Percentiles rank a stretch among this genome's conserved stretches.
Evolutionary conservation across 1,140 invertebrate genomes (phyloP).

Genomic region (Ceratitis capitata): DNA sequence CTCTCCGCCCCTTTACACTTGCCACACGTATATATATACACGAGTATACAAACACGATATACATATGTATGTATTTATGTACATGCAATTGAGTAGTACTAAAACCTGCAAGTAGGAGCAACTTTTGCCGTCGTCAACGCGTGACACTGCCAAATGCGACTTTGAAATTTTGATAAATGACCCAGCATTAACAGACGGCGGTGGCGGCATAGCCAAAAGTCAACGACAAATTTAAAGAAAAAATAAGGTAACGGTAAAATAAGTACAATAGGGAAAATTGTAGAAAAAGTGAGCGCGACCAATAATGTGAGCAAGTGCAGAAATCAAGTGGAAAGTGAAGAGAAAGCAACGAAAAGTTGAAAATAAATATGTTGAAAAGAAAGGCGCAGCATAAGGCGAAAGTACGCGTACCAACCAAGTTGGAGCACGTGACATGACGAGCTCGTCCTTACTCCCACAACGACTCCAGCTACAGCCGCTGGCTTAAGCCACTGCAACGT

Average conservation of each 20-base stretch:
- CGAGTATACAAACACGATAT: background rate
- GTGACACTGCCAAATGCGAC: constrained; percentile 40
- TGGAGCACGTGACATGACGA: background rate
- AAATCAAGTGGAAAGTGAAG: background rate
- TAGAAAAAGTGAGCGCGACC: background rate
- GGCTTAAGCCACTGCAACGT: background rate
- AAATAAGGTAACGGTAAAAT: background rate
- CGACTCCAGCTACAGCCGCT: background rate
- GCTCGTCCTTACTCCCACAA: background rate
- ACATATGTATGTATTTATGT: no score
- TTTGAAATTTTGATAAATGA: constrained; percentile 45
- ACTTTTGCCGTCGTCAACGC: constrained; percentile 29
- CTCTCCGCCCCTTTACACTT: background rate
- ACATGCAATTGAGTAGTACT: no score
- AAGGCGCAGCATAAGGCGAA: background rate
- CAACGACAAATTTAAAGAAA: background rate
- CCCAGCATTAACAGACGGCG: constrained; percentile 23
- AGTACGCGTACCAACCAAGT: background rate
- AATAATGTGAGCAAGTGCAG: background rate
- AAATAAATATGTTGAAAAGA: background rate
- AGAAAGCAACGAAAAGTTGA: background rate
- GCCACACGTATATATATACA: background rate
- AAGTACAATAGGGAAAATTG: no score
- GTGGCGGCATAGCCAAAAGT: background rate
- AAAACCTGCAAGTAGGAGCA: background rate